Base-by-base conservation (phyloP, 2,888 invertebrate species). In the Eilema depressum region DNA sequence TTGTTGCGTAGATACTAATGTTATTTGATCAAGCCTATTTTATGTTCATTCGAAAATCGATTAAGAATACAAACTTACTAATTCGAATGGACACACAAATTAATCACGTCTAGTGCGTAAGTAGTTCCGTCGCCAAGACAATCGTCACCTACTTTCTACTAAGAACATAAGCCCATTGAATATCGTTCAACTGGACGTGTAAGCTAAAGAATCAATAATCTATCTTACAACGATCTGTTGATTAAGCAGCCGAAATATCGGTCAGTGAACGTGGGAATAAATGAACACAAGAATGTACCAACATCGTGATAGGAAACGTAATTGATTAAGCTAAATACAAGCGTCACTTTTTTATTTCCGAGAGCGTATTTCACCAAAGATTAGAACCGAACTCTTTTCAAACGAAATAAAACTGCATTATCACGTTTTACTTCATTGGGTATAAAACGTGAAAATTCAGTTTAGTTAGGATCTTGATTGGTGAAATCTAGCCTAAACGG, bases 171-270 rank as follows among this genome's bases (percentile, higher is more conserved):
- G 83, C 77, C 86, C 83, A 91, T 92, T 91, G 87, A 90, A 88
- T 84, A 86, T 83, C 84, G 86, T 88, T 89, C 87, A 85, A 83
- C 84, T 82, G 82, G 76, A 69, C 70, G 72, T 74, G 73, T 65
- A 69, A 69, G 82, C 80, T 77, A 77, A 82, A 91, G 89, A 89
- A 91, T 92, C 91, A 88, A 90, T 90, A 88, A 94, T 93, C 93
- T 91, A 94, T 93, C 93, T 92, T 86, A 89, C 84, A 89, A 86
- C 88, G 87, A 90, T 90, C 90, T 90, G 90, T 91, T 92, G 92
- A 93, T 93, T 89, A 88, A 87, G 85, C 81, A 86, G 83, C 81
- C 83, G 76, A 77, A 86, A 87, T 86, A 85, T 89, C 88, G 88
- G 87, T 84, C 88, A 85, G 82, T 75, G 84, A 88, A 90, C 92